These are phyloP conservation scores for Sphecodes monilicornis DNA, from an alignment of 2,888 invertebrate species.

Conservation along the genomic window DNA sequence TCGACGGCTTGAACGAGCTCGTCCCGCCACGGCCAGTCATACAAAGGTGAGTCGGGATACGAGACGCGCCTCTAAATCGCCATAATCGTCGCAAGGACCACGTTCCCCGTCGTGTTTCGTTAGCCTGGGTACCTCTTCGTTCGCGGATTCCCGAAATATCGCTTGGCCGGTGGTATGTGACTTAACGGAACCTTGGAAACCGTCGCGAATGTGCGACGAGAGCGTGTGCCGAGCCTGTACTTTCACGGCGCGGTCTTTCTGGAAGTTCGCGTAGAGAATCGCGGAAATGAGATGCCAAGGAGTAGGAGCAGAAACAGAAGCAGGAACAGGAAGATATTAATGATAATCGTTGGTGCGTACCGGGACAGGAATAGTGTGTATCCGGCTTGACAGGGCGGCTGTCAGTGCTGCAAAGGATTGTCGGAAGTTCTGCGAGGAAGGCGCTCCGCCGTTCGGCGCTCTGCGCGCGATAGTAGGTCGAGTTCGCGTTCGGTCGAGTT, in stretches of 20 bases:
- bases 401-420: slow-evolving; percentile 43
- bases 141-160: neutral
- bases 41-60: slow-evolving; percentile 51
- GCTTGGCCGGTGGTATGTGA: slow-evolving; percentile 1
- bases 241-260: neutral
- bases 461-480: slow-evolving; percentile 74
- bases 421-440: slow-evolving; percentile 34
- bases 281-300: neutral
- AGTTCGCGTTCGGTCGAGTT: slow-evolving; percentile 45
- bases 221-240: neutral
- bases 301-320: slow-evolving; percentile 14
- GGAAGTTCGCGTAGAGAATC: neutral
- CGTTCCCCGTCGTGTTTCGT: neutral
- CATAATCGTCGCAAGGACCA: slow-evolving; percentile 2
- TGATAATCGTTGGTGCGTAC: slow-evolving; percentile 9
- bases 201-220: slow-evolving; percentile 15
- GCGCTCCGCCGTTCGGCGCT: neutral
- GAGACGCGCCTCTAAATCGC: slow-evolving; percentile 29
- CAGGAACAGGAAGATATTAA: slow-evolving; percentile 10
- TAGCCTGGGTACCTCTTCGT: neutral
- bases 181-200: slow-evolving; percentile 2
- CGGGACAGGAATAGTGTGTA: neutral
- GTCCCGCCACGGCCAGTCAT: slow-evolving; percentile 59
- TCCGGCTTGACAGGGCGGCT: neutral
- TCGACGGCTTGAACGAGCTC: slow-evolving; percentile 70